These are phyloP conservation scores for Dasypolia templi DNA, from an alignment of 2,888 invertebrate species.

Conservation along the genomic window DNA sequence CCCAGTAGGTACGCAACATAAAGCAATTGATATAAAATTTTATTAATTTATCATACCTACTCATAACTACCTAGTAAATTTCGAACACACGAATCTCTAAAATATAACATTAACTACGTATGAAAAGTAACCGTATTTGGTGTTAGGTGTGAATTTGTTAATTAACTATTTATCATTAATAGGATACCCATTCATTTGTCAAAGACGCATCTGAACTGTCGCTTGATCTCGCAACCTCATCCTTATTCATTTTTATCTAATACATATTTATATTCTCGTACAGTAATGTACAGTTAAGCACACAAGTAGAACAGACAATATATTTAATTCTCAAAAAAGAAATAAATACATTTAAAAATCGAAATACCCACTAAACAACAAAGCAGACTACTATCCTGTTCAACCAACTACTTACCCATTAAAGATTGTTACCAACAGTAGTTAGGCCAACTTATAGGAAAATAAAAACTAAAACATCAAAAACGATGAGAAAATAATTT, in stretches of 20 bases:
- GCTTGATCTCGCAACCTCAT: conserved; percentile 31
- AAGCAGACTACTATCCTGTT: background rate
- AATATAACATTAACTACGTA: conserved; percentile 26
- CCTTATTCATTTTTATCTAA: conserved; percentile 54
- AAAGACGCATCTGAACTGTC: conserved; percentile 20
- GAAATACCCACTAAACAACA: background rate
- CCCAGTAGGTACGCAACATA: background rate
- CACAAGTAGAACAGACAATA: conserved; percentile 14
- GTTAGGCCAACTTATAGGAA: background rate
- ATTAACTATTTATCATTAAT: conserved; percentile 40
- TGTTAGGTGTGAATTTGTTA: conserved; percentile 45
- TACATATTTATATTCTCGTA: conserved; percentile 49
- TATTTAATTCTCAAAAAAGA: too few species aligned
- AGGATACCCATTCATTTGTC: conserved; percentile 48
- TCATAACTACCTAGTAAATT: background rate
- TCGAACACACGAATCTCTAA: conserved; percentile 20
- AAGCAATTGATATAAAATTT: conserved; percentile 1
- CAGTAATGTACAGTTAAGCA: conserved; percentile 33
- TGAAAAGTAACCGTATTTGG: conserved; percentile 29
- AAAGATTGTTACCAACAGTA: too few species aligned
- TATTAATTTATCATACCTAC: conserved; percentile 8
- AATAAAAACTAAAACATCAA: conserved; percentile 20
- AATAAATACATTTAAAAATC: conserved; percentile 38
- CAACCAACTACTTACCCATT: background rate
- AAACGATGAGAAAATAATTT: conserved; percentile 71